phyloP scores from a whole-genome alignment of 2,797 vertebrate species.

The Enteromius fasciolatus region DNA sequence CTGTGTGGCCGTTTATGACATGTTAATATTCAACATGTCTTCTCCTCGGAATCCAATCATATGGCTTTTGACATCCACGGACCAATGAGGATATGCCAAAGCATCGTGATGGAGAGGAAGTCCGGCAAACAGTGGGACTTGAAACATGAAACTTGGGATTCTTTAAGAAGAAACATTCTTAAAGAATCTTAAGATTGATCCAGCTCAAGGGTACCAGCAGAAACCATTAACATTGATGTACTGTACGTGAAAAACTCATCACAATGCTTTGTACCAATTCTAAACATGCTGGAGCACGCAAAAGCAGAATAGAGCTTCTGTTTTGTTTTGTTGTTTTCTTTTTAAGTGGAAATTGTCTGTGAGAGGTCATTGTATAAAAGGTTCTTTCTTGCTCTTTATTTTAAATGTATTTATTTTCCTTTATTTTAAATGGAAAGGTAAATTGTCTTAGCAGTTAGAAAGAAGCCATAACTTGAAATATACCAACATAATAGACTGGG shows the following conservation, averaged over 20 bases:
- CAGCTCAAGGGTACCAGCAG: conserved; percentile 11
- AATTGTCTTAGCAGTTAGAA: not conserved
- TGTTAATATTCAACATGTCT: conserved; percentile 41
- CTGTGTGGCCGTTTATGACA: conserved; percentile 55
- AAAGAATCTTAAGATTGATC: not conserved
- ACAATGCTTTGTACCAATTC: conserved; percentile 11
- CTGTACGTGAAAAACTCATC: conserved; percentile 1
- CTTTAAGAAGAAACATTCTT: not conserved
- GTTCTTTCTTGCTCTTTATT: conserved; percentile 45
- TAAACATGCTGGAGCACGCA: conserved; percentile 26
- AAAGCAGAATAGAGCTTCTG: conserved; percentile 9
- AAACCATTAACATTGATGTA: conserved; percentile 27
- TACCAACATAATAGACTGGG: conserved; percentile 17
- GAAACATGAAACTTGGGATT: conserved; percentile 44
- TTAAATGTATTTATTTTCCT: conserved; percentile 60
- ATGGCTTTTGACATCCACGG: conserved; percentile 43
- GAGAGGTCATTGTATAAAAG: conserved; percentile 36
- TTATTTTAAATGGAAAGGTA: conserved; percentile 33
- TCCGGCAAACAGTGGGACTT: conserved; percentile 46
- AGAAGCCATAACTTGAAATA: conserved; percentile 50
- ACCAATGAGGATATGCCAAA: conserved; percentile 61
- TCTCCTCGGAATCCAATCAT: conserved; percentile 39
- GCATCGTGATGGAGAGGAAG: conserved; percentile 43
- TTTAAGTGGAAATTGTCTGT: conserved; percentile 43
- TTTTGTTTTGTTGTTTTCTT: not conserved